phyloP scores from a whole-genome alignment of 1,140 invertebrate genomes.

The Hypothenemus hampei region DNA sequence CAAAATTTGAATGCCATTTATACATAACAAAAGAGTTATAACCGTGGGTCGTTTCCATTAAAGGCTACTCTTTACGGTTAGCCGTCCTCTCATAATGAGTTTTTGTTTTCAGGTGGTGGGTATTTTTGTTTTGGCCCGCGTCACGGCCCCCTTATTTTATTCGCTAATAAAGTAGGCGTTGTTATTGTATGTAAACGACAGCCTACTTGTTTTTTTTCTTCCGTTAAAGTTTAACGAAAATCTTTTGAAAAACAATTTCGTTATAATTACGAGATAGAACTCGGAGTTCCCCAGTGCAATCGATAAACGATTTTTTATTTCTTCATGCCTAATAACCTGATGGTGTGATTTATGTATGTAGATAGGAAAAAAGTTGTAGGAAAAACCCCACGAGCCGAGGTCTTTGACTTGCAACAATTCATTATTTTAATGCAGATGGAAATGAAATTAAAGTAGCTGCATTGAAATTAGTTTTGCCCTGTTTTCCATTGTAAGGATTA shows the following conservation, averaged over 20 bases:
- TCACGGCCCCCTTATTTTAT: neutral
- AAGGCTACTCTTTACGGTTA: conserved; percentile 1
- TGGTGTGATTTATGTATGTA: too few species aligned
- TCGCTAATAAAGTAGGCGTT: neutral
- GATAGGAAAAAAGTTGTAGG: too few species aligned
- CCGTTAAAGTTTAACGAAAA: neutral
- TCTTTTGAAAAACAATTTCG: neutral
- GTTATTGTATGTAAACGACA: neutral
- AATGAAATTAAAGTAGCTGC: conserved; percentile 7
- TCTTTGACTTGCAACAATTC: neutral
- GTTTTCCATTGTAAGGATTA: neutral
- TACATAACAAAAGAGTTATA: too few species aligned
- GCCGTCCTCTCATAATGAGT: conserved; percentile 1
- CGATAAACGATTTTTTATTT: too few species aligned
- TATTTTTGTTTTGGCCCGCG: neutral
- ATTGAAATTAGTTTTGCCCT: conserved; percentile 3
- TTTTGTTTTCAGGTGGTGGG: neutral
- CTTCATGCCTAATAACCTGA: too few species aligned
- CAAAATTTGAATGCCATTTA: too few species aligned
- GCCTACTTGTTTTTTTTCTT: neutral
- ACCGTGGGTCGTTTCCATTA: neutral
- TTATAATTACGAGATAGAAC: neutral
- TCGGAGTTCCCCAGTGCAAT: too few species aligned
- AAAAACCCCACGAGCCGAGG: neutral
- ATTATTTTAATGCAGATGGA: conserved; percentile 10